Conservation (phyloP, 1,140 invertebrate species). For the Drosophila miranda region DNA sequence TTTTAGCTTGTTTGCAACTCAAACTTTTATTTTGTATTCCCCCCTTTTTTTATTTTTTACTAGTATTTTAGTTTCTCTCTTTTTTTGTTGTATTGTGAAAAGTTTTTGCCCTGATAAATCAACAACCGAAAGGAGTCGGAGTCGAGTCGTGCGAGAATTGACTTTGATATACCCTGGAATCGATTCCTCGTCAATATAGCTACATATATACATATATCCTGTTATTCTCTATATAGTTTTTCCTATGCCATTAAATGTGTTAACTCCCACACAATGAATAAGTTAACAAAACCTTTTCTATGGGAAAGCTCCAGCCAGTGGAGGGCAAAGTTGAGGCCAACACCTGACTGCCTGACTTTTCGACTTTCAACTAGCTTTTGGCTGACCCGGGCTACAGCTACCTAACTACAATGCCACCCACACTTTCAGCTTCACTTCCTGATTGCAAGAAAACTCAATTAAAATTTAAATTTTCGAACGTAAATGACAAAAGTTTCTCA, state of each 20-base stretch:
- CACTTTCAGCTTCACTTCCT: slow-evolving; percentile 18
- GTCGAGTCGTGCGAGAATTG: slow-evolving; percentile 14
- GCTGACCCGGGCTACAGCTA: neutral
- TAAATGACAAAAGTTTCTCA: slow-evolving; percentile 80
- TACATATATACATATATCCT: neutral
- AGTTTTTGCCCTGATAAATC: slow-evolving; percentile 54
- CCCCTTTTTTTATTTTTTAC: slow-evolving; percentile 14
- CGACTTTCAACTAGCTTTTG: slow-evolving; percentile 39
- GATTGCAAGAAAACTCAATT: slow-evolving; percentile 76
- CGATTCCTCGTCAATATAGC: too few species aligned
- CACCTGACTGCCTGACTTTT: slow-evolving; percentile 66
- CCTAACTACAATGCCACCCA: neutral
- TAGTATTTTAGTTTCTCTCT: slow-evolving; percentile 43
- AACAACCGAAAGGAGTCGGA: slow-evolving; percentile 35
- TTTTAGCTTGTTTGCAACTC: slow-evolving; percentile 70
- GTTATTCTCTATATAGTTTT: too few species aligned
- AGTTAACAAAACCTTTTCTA: slow-evolving; percentile 71
- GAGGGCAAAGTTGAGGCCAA: slow-evolving; percentile 57
- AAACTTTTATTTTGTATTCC: slow-evolving; percentile 58
- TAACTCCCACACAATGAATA: slow-evolving; percentile 25
- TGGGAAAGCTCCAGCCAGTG: slow-evolving; percentile 23
- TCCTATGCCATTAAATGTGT: slow-evolving; percentile 1
- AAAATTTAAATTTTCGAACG: slow-evolving; percentile 81
- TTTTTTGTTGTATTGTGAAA: slow-evolving; percentile 55
- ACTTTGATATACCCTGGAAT: slow-evolving; percentile 25